Evolutionary conservation across 53 echinoderm and acorn worm genomes (phyloP).

Genomic region (Holothuria scabra): DNA sequence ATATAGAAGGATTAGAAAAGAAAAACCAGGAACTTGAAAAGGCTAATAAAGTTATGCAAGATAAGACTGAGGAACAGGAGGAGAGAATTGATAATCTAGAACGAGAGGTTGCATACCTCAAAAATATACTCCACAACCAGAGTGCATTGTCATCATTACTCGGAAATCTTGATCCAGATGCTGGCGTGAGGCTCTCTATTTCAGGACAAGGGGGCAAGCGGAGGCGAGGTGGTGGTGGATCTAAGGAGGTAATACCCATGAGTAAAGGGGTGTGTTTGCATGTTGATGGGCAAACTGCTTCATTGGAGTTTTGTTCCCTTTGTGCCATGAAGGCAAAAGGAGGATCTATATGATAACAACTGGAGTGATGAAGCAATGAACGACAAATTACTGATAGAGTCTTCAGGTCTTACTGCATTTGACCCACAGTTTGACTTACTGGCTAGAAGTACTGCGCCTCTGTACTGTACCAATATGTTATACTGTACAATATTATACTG

Average conservation of each 20-base stretch:
- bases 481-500: too few species aligned
- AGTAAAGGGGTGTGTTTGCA: slow-evolving; percentile 88
- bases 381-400: too few species aligned
- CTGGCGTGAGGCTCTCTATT: slow-evolving; percentile 58
- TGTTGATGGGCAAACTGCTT: slow-evolving; percentile 67
- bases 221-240: background rate
- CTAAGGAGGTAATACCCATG: slow-evolving; percentile 5
- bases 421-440: too few species aligned
- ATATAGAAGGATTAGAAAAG: slow-evolving; percentile 62
- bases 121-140: slow-evolving; percentile 75
- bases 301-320: slow-evolving; percentile 74
- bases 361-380: background rate
- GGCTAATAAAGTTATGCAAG: slow-evolving; percentile 59
- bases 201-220: slow-evolving; percentile 17
- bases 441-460: too few species aligned
- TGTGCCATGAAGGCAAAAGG: slow-evolving; percentile 70
- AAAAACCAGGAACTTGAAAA: slow-evolving; percentile 49
- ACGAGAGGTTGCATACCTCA: slow-evolving; percentile 69
- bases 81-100: slow-evolving; percentile 60
- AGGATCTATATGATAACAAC: slow-evolving; percentile 5
- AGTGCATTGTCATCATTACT: slow-evolving; percentile 73
- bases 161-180: slow-evolving; percentile 52
- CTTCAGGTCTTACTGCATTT: too few species aligned
- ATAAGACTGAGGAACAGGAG: slow-evolving; percentile 42
- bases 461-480: too few species aligned